Conservation (phyloP, 2,797 vertebrate genomes). For the Phoebastria nigripes region DNA sequence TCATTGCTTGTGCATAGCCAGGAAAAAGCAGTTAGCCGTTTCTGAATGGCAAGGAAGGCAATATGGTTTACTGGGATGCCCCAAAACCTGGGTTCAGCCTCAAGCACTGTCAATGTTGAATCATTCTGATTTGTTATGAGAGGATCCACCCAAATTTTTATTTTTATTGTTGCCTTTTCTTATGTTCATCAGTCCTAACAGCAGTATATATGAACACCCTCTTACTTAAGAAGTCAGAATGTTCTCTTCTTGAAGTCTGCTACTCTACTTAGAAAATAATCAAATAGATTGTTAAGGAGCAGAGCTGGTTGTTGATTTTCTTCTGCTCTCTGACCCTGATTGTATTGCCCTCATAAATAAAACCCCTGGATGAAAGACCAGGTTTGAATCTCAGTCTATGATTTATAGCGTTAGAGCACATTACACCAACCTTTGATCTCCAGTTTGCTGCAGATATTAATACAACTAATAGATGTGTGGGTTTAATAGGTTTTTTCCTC, state of each 20-base stretch:
- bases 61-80: background rate
- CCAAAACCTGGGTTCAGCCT: background rate
- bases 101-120: background rate
- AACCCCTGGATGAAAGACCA: background rate
- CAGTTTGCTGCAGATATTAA: background rate
- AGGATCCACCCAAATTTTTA: background rate
- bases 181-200: background rate
- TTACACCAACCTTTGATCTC: background rate
- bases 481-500: background rate
- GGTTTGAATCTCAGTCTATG: background rate
- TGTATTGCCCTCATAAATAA: background rate
- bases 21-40: background rate
- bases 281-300: background rate
- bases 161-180: background rate
- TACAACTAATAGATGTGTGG: background rate
- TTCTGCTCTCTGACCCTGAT: background rate
- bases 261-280: background rate
- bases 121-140: background rate
- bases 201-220: background rate
- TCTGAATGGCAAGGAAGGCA: background rate
- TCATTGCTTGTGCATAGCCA: background rate
- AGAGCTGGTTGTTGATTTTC: background rate
- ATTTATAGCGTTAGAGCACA: background rate
- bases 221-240: background rate
- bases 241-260: background rate